Evolutionary conservation across 2,888 invertebrate species (phyloP), one percentile per base, ranked within the genome.

Genomic region (Latheticus oryzae): DNA sequence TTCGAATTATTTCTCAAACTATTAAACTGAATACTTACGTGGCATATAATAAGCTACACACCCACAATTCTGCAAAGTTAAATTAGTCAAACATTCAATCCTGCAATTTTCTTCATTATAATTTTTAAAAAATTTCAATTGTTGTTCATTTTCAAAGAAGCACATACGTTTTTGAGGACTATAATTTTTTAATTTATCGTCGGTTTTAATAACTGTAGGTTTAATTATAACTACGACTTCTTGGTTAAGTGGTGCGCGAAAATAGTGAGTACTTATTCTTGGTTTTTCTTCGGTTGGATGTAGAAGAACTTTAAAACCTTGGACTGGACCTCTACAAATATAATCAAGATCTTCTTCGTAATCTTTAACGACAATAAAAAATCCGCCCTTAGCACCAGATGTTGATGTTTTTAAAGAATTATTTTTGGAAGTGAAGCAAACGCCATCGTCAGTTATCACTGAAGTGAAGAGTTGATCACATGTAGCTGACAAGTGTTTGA

Each of bases 171-270:
- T 83, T 19, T 81, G 78, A 0, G 89, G 85, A 47, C 84, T 82
- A 61, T 89, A 89, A 45, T 83, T 81, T 64, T 79, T 81, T 2
- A 90, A 76, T 12, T 86, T 87, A 47, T 83, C 82, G 0, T 87
- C 87, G 1, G 89, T 90, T 1, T 87, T 88, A 80, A 89, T 89
- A 83, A 90, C 88, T 73, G 88, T 87, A 0, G 90, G 90, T 72
- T 87, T 86, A 7, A 90, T 85, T 0, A 87, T 85, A 1, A 88
- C 87, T 1, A 89, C 82, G 0, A 89, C 84, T 75, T 89, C 89
- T 71, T 88, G 87, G 52, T 86, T 84, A 52, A 88, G 76, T 5
- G 89, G 88, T 5, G 86, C 84, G 47, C 89, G 81, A 73, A 89
- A 88, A 71, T 87, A 89, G 71, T 89, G 87, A 61, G 85, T 85